A percentile compares a stretch with the other conserved stretches of the same genome.
These are phyloP conservation scores for Prenolepis imparis DNA, from an alignment of 2,888 invertebrate genomes.

Conservation along the genomic window DNA sequence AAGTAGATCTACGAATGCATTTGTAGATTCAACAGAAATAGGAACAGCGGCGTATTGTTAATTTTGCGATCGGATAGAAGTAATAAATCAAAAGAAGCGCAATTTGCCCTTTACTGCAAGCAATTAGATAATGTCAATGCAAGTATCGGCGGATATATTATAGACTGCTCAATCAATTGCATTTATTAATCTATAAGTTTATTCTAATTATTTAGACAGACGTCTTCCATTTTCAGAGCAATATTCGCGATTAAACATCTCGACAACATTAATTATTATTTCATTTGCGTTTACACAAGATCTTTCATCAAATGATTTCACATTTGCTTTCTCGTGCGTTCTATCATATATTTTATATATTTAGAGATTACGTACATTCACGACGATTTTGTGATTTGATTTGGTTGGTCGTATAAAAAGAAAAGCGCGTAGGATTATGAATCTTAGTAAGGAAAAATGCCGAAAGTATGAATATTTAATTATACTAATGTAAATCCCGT, in stretches of 20 bases:
- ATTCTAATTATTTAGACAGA: conserved; percentile 51
- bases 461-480: conserved; percentile 54
- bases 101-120: background rate
- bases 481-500: conserved; percentile 16
- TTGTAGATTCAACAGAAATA: conserved; percentile 14
- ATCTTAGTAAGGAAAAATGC: conserved; percentile 6
- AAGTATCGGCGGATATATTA: conserved; percentile 18
- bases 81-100: conserved; percentile 29
- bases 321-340: background rate
- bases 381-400: background rate
- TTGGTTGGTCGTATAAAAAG: background rate
- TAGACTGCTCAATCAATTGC: conserved; percentile 55
- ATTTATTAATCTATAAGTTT: conserved; percentile 60
- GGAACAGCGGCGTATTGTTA: background rate
- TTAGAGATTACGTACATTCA: background rate
- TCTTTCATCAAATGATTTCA: background rate
- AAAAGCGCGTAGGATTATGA: conserved; percentile 12
- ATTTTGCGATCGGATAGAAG: conserved; percentile 21
- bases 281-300: background rate
- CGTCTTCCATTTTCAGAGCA: conserved; percentile 60
- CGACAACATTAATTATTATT: background rate
- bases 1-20: conserved; percentile 31
- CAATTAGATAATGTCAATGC: conserved; percentile 30
- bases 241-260: conserved; percentile 5
- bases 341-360: background rate